These are phyloP conservation scores for Coracopsis vasa DNA, from an alignment of 2,113 vertebrate species.

Conservation along the genomic window DNA sequence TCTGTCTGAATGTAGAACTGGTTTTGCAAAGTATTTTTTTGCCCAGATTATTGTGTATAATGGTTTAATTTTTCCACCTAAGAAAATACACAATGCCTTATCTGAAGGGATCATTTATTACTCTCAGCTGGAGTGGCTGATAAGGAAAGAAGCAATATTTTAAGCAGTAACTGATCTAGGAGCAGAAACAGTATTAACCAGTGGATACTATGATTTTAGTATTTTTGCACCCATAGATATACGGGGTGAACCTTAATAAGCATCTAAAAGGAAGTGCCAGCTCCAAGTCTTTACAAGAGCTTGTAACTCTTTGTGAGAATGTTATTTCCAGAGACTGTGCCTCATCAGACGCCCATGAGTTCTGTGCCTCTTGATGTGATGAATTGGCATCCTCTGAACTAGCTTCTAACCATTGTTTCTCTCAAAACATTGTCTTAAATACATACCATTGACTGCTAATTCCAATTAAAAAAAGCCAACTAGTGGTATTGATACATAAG, in stretches of 20 bases:
- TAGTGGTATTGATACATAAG: background rate
- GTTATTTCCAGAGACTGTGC: background rate
- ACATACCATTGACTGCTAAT: background rate
- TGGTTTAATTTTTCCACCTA: background rate
- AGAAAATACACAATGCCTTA: background rate
- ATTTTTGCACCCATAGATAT: background rate
- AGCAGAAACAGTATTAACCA: background rate
- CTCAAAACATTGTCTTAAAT: background rate
- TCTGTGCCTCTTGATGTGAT: background rate
- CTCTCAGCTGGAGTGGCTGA: background rate
- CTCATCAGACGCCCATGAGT: background rate
- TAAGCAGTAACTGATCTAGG: background rate
- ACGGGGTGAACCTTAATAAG: background rate
- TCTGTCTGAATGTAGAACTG: background rate
- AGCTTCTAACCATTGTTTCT: background rate
- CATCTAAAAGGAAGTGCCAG: background rate
- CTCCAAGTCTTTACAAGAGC: background rate
- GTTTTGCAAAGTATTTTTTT: background rate
- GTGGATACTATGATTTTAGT: background rate
- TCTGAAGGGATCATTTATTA: background rate
- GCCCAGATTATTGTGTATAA: background rate
- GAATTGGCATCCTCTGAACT: background rate
- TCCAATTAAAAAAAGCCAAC: background rate
- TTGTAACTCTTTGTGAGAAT: background rate
- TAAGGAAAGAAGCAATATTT: constrained; percentile 17